A percentile compares a stretch with the other conserved stretches of the same genome.
phyloP scores from a whole-genome alignment of 2,888 invertebrate genomes.

The Sphecodes monilicornis region DNA sequence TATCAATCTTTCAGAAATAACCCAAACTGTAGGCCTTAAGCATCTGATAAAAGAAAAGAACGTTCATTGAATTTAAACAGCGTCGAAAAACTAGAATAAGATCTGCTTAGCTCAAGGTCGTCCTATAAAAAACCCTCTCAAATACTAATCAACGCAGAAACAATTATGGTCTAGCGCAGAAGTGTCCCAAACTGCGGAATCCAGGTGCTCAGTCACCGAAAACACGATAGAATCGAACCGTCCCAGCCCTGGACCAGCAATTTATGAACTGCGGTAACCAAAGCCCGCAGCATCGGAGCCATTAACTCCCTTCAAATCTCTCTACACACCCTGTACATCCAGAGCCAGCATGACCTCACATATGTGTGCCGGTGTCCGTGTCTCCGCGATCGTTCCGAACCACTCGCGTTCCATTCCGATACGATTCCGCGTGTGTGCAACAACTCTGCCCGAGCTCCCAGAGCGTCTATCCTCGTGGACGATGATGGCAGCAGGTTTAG shows the following conservation, averaged over 20 bases:
- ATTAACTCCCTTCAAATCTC: constrained; percentile 5
- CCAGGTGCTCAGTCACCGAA: not conserved
- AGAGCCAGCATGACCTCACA: too few species aligned
- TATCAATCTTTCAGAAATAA: too few species aligned
- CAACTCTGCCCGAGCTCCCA: not conserved
- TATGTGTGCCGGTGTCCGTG: not conserved
- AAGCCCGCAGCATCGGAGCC: not conserved
- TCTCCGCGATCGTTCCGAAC: constrained; percentile 1
- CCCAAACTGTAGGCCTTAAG: too few species aligned
- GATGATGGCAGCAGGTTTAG: not conserved
- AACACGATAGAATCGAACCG: not conserved
- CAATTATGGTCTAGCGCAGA: too few species aligned
- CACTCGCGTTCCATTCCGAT: too few species aligned
- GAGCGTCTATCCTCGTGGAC: not conserved
- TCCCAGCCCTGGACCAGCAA: not conserved
- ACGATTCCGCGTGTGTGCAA: not conserved
- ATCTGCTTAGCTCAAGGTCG: too few species aligned
- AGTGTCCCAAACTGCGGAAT: not conserved
- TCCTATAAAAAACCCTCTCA: too few species aligned
- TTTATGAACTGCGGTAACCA: not conserved
- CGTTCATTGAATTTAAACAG: too few species aligned
- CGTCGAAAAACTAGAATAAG: too few species aligned
- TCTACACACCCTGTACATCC: not conserved
- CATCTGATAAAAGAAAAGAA: too few species aligned
- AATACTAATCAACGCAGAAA: too few species aligned